Evolutionary conservation across 2,888 invertebrate genomes (phyloP), one percentile per base, ranked within the genome.

Genomic region (Dexiosoma caninum): DNA sequence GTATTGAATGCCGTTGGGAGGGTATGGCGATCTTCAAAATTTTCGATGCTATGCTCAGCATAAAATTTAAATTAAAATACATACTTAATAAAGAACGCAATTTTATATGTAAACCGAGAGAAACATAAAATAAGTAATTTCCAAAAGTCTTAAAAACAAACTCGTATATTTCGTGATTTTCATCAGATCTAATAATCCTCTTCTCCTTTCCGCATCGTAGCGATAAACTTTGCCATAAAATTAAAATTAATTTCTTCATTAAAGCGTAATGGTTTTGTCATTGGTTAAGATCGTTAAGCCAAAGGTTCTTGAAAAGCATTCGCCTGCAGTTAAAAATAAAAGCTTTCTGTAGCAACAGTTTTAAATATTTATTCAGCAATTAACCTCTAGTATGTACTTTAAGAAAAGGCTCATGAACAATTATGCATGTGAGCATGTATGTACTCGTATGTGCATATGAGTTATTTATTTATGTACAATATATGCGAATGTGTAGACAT

Each of bases 231-330:
- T 37, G 40, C 3, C 10, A 51, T 67, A 59, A 57, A 35, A 74
- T 66, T 30, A 49, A 66, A 35, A 75, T 66, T 32, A 67, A 67
- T 51, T 40, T 51, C 49, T 51, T 51, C 51, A 60, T 67, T 59
- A 40, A 57, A 55, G 9, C 32, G 27, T 44, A 21, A 19, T 21
- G 57, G 6, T 46, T 10, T 30, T n/a, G 19, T 64, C n/a, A 1
- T 12, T 3, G 27, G 5, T 10, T 23, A n/a, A n/a, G 2, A 14
- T 51, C 19, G 5, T 32, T 44, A 32, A 19, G 4, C 40, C 27
- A 42, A 16, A 60, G 12, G 16, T 32, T 46, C n/a, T 8, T 12
- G 12, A 1, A 14, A 44, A 60, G n/a, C 12, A 62, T 49, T 37
- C 37, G 10, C n/a, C n/a, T 35, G 14, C n/a, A 64, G 14, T 12